phyloP scores from a whole-genome alignment of 2,797 vertebrate genomes.

The Sebastes steindachneri region DNA sequence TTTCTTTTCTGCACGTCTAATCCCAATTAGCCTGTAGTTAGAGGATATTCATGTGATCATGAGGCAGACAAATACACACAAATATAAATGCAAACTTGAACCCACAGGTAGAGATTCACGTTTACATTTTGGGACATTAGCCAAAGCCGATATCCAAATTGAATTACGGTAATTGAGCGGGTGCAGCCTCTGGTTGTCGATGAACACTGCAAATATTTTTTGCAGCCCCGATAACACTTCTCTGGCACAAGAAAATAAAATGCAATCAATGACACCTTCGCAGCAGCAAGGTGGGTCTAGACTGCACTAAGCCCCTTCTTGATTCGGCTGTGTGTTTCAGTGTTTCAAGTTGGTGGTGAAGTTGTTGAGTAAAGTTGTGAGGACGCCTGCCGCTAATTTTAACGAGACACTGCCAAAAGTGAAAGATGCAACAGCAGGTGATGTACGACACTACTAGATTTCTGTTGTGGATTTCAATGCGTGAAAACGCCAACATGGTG shows the following conservation, averaged over 20 bases:
- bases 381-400: conserved; percentile 3
- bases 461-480: not conserved
- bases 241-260: not conserved
- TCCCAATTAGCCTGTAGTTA: not conserved
- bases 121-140: conserved; percentile 26
- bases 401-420: conserved; percentile 8
- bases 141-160: conserved; percentile 14
- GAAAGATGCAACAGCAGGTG: not conserved
- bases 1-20: not conserved
- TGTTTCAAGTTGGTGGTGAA: not conserved
- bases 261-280: not conserved
- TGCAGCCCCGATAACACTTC: not conserved
- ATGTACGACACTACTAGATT: not conserved
- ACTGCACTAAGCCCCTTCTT: not conserved
- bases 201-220: not conserved
- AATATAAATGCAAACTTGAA: conserved; percentile 9
- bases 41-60: not conserved
- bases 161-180: not conserved
- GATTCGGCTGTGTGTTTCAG: not conserved
- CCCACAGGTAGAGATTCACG: conserved; percentile 8
- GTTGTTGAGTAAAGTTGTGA: not conserved
- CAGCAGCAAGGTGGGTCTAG: not conserved
- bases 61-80: not conserved
- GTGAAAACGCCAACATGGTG: not conserved
- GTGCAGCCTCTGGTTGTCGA: not conserved